Conservation (phyloP, 1,140 invertebrate genomes). For the Diuraphis noxia region DNA sequence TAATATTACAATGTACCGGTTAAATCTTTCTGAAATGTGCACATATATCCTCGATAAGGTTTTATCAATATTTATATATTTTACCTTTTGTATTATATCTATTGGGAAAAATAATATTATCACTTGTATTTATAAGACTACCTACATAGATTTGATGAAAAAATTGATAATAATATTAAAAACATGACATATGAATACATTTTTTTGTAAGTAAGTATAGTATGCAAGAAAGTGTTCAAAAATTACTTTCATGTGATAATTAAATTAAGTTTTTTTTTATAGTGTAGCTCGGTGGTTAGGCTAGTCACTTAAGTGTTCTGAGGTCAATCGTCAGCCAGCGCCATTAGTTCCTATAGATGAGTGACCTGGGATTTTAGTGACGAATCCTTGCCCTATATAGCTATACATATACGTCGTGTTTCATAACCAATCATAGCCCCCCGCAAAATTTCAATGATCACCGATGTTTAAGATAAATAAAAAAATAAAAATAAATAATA, state of each 20-base stretch:
- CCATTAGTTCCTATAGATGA: too few species aligned
- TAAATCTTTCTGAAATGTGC: background rate
- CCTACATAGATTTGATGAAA: background rate
- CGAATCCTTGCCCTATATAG: too few species aligned
- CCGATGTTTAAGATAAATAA: too few species aligned
- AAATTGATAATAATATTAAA: background rate
- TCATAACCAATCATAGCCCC: too few species aligned
- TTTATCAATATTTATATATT: background rate
- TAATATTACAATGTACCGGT: background rate
- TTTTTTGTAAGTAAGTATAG: background rate
- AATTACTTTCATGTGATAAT: background rate
- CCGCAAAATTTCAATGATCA: too few species aligned
- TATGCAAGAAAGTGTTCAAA: background rate
- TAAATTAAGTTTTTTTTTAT: background rate
- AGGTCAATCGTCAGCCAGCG: too few species aligned
- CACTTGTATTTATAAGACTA: background rate
- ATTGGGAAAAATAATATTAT: background rate
- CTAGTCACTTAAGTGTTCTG: too few species aligned
- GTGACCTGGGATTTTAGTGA: too few species aligned
- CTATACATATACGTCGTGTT: too few species aligned
- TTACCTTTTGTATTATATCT: background rate
- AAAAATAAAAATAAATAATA: too few species aligned
- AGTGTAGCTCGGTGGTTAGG: too few species aligned
- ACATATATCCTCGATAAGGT: background rate
- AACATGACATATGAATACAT: background rate